Evolutionary conservation across 2,113 vertebrate genomes (phyloP), one percentile per base, ranked within the genome.

Genomic region (Oryzias javanicus): DNA sequence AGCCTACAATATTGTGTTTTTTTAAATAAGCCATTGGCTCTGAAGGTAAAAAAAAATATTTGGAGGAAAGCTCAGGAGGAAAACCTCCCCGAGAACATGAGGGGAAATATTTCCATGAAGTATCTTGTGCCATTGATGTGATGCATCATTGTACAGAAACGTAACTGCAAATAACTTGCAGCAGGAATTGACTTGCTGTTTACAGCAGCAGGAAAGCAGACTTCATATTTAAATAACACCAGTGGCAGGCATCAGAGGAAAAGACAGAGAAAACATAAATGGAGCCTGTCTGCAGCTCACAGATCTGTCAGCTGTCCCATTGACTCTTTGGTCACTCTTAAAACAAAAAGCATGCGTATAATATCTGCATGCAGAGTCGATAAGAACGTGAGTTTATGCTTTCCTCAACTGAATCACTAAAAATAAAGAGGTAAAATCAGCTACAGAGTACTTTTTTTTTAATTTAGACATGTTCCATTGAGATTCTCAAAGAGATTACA

Each of bases 261-360:
- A 83, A 76, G 72, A 85, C 69, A 61, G 64, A 80, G 71, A 70
- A 82, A 76, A 61, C 64, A 80, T 67, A 70, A 82, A 76, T 58
- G 35, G 65, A 68, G 70, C 66, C 53, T 83, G 86, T 86, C 83
- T 76, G 54, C 60, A 64, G 76, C 86, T 80, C 74, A 78, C 52
- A 75, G 70, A 80, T 18, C 72, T 76, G 86, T 76, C 86, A 87
- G 35, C 88, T 83, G 85, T 81, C 49, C 18, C 56, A 42, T 60
- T 75, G 84, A 81, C 75, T 80, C 64, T 69, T 72, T 65, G 49
- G 77, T 86, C 75, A 85, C 79, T 69, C 70, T 74, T 62, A 56
- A 53, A 56, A 54, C 58, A 55, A 73, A 54, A 53, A 68, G 46
- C 58, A 60, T n/a, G 22, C 12, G 53, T 62, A 18, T 49, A 10